phyloP scores from a whole-genome alignment of 2,797 vertebrate species.

The Notolabrus celidotus region DNA sequence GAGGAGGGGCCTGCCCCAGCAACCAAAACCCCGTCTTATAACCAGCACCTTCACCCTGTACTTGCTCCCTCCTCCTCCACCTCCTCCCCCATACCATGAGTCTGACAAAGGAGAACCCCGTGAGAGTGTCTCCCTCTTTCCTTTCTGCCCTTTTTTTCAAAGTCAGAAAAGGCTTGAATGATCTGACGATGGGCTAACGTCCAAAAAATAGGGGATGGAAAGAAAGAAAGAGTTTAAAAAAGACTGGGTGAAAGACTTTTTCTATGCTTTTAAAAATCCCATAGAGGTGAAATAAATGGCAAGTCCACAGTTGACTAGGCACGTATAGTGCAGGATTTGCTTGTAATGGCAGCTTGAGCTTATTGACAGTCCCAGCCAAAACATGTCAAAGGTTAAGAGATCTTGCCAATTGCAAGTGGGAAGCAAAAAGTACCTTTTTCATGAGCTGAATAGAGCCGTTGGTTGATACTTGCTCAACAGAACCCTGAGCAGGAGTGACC shows the following conservation, averaged over 20 bases:
- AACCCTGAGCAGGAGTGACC: constrained; percentile 63
- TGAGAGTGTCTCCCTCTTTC: constrained; percentile 84
- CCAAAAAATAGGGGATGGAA: constrained; percentile 80
- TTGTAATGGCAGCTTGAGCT: constrained; percentile 78
- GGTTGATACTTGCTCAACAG: constrained; percentile 76
- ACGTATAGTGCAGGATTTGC: constrained; percentile 82
- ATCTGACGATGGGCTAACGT: constrained; percentile 82
- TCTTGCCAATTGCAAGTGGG: constrained; percentile 78
- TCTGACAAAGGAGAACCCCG: constrained; percentile 85
- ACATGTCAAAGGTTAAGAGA: constrained; percentile 86
- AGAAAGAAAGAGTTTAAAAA: constrained; percentile 81
- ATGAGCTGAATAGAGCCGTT: constrained; percentile 75
- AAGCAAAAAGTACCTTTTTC: constrained; percentile 77
- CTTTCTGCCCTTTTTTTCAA: constrained; percentile 81
- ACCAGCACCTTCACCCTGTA: constrained; percentile 75
- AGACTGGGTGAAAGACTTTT: constrained; percentile 72
- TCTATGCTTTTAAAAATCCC: constrained; percentile 84
- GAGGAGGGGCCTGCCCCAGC: constrained; percentile 61
- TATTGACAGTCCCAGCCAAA: constrained; percentile 83
- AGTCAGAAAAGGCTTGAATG: constrained; percentile 83
- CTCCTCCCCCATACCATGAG: constrained; percentile 71
- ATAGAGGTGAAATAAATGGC: constrained; percentile 84
- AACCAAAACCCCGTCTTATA: constrained; percentile 66
- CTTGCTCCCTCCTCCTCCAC: constrained; percentile 46
- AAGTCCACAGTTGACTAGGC: constrained; percentile 86